Conservation (phyloP, 2,113 vertebrate genomes). For the Paramisgurnus dabryanus region DNA sequence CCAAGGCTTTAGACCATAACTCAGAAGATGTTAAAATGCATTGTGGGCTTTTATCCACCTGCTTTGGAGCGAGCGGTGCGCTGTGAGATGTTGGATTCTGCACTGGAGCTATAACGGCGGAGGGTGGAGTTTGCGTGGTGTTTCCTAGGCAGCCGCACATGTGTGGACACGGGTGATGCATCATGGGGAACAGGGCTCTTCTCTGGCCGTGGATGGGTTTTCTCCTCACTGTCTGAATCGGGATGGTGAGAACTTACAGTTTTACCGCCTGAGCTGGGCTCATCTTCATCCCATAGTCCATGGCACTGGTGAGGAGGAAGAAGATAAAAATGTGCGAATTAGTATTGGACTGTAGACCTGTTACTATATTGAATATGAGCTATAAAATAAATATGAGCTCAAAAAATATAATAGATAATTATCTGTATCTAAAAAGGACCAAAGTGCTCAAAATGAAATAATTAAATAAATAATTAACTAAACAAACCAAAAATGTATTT, state of each 20-base stretch:
- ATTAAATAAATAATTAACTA: no score
- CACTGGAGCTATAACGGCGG: conserved; percentile 76
- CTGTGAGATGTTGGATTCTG: conserved; percentile 72
- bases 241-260: conserved; percentile 48
- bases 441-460: no score
- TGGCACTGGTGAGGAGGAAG: conserved; percentile 77
- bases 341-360: not conserved
- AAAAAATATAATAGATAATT: no score
- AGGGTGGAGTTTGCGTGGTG: conserved; percentile 54
- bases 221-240: conserved; percentile 69
- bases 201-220: conserved; percentile 62
- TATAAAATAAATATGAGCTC: not conserved
- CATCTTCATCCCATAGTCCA: conserved; percentile 90
- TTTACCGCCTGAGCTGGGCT: conserved; percentile 62
- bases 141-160: conserved; percentile 77
- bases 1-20: not conserved
- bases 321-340: not conserved
- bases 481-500: no score
- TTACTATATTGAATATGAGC: no score
- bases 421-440: no score
- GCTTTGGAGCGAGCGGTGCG: conserved; percentile 73
- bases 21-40: not conserved
- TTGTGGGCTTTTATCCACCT: conserved; percentile 70
- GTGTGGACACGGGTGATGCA: conserved; percentile 69
- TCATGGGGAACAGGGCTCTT: conserved; percentile 8